Percentiles rank a stretch among this genome's conserved stretches.
Conservation (phyloP, 2,888 invertebrate species). For the Panopea generosa region DNA sequence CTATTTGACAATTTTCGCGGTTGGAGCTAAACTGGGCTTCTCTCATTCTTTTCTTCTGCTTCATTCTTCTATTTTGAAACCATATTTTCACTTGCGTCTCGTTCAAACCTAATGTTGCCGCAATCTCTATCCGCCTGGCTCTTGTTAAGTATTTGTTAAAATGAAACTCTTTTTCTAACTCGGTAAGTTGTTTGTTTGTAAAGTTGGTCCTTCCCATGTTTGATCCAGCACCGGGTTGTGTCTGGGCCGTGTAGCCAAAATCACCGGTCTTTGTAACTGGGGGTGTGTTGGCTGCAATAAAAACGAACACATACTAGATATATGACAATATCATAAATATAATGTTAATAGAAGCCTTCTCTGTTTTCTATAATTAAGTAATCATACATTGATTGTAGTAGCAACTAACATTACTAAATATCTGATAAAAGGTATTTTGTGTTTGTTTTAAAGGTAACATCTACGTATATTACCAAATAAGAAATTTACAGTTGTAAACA, state of each 20-base stretch:
- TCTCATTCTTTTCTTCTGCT: slow-evolving; percentile 85
- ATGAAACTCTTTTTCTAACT: slow-evolving; percentile 99
- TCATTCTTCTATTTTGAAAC: slow-evolving; percentile 86
- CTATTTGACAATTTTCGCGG: slow-evolving; percentile 70
- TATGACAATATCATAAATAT: too few relatives aligned
- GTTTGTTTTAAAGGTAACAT: too few relatives aligned
- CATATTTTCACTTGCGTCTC: slow-evolving; percentile 91
- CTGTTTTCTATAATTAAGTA: too few relatives aligned
- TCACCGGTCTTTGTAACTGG: slow-evolving; percentile 63
- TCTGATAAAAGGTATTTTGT: too few relatives aligned
- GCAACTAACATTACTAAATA: too few relatives aligned
- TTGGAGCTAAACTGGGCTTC: slow-evolving; percentile 79
- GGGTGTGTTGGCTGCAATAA: slow-evolving; percentile 58
- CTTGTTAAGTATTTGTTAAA: slow-evolving; percentile 99
- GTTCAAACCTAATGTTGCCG: slow-evolving; percentile 97
- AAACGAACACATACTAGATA: too few relatives aligned
- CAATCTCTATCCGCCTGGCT: slow-evolving; percentile 98
- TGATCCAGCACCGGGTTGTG: slow-evolving; percentile 64
- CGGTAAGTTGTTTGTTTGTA: slow-evolving; percentile 99
- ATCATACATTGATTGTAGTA: too few relatives aligned
- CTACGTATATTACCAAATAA: too few relatives aligned
- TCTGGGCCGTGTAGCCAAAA: slow-evolving; percentile 67
- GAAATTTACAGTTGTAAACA: too few relatives aligned
- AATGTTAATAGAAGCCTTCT: too few relatives aligned
- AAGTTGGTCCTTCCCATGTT: slow-evolving; percentile 96